Conservation (phyloP, 2,888 invertebrate genomes). For the Tenthredo scrophulariae region DNA sequence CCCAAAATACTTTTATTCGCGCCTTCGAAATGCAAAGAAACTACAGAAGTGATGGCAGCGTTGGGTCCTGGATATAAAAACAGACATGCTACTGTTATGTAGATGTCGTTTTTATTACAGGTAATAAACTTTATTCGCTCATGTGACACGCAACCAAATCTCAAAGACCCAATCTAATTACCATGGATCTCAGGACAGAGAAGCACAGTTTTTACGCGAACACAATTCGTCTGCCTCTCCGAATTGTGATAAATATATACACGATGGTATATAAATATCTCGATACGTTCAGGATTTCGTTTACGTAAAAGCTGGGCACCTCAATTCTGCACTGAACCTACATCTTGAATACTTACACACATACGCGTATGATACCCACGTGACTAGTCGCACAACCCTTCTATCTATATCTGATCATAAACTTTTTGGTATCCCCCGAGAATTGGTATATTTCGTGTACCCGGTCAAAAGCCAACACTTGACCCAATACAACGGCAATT, state of each 20-base stretch:
- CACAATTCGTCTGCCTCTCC: background rate
- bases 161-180: constrained; percentile 20
- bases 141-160: constrained; percentile 27
- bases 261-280: background rate
- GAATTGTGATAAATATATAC: constrained; percentile 4
- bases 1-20: background rate
- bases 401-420: background rate
- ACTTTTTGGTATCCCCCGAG: background rate
- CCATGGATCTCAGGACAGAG: background rate
- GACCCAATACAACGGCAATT: constrained; percentile 3
- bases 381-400: background rate
- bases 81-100: constrained; percentile 20
- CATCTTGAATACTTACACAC: background rate
- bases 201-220: background rate
- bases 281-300: background rate
- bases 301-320: background rate
- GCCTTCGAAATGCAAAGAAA: constrained; percentile 5
- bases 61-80: constrained; percentile 18
- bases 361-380: background rate
- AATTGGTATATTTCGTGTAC: background rate
- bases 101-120: constrained; percentile 36
- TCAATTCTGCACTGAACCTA: background rate
- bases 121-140: constrained; percentile 42
- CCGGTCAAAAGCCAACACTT: constrained; percentile 24
- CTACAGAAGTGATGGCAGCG: constrained; percentile 10